A percentile compares a stretch with the other conserved stretches of the same genome.
Conservation (phyloP, 2,797 vertebrate species). For the Leuciscus waleckii region DNA sequence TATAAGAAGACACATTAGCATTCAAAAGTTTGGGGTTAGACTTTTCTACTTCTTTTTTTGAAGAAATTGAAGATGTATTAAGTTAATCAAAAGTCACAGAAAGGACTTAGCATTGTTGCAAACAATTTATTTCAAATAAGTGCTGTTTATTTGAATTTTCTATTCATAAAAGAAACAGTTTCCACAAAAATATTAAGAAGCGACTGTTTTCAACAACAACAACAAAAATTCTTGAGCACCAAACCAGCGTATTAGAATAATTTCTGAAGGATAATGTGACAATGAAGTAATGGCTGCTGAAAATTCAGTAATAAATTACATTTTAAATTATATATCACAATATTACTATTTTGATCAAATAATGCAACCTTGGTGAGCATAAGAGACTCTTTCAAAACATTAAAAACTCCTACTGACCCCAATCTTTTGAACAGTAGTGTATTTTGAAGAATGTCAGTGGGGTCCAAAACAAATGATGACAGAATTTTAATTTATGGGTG, state of each 20-base stretch:
- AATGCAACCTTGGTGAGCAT: background rate
- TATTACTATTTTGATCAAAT: background rate
- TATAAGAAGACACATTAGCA: background rate
- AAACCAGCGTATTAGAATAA: background rate
- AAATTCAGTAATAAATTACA: background rate
- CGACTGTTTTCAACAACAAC: background rate
- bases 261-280: background rate
- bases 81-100: background rate
- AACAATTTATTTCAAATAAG: background rate
- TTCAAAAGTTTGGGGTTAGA: background rate
- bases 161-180: background rate
- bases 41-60: background rate
- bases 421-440: background rate
- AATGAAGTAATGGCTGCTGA: background rate
- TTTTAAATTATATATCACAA: background rate
- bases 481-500: background rate
- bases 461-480: too few relatives aligned
- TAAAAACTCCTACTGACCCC: background rate
- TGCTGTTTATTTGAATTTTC: background rate
- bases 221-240: background rate
- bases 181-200: background rate
- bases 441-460: background rate
- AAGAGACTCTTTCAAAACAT: background rate
- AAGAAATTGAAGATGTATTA: background rate
- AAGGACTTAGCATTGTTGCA: background rate